These are phyloP conservation scores for Agrochola lychnidis DNA, from an alignment of 2,888 invertebrate species.

Conservation along the genomic window DNA sequence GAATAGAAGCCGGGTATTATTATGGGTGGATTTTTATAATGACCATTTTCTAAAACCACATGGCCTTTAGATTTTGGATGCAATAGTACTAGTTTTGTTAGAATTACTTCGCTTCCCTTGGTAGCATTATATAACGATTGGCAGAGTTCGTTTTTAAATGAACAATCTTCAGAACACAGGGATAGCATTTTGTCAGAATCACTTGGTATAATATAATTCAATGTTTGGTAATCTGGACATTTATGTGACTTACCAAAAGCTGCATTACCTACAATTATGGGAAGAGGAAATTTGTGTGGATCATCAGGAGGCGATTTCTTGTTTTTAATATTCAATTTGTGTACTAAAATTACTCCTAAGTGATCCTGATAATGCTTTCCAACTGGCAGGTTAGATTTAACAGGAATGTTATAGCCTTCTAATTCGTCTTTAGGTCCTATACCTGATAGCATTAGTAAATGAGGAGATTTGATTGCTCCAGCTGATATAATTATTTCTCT, in stretches of 20 bases:
- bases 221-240: conserved; percentile 37
- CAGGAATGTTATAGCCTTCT: conserved; percentile 32
- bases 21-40: conserved; percentile 90
- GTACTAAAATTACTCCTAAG: conserved; percentile 10
- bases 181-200: conserved; percentile 40
- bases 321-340: conserved; percentile 26
- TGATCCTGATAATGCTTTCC: conserved; percentile 51
- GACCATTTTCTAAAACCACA: conserved; percentile 86
- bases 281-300: conserved; percentile 50
- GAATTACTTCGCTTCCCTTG: conserved; percentile 43
- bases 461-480: conserved; percentile 47
- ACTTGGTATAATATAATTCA: conserved; percentile 48
- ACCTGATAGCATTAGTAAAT: conserved; percentile 56
- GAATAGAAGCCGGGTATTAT: conserved; percentile 91
- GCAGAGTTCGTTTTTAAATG: conserved; percentile 37
- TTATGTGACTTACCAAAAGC: conserved; percentile 22
- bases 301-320: not conserved
- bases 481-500: conserved; percentile 54
- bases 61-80: conserved; percentile 88
- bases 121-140: conserved; percentile 78
- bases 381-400: conserved; percentile 45
- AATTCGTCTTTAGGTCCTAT: conserved; percentile 50
- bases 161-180: conserved; percentile 11
- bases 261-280: conserved; percentile 47
- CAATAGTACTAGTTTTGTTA: conserved; percentile 38